Evolutionary conservation across 2,888 invertebrate genomes (phyloP).

Genomic region (Hypselothyrea guttata): DNA sequence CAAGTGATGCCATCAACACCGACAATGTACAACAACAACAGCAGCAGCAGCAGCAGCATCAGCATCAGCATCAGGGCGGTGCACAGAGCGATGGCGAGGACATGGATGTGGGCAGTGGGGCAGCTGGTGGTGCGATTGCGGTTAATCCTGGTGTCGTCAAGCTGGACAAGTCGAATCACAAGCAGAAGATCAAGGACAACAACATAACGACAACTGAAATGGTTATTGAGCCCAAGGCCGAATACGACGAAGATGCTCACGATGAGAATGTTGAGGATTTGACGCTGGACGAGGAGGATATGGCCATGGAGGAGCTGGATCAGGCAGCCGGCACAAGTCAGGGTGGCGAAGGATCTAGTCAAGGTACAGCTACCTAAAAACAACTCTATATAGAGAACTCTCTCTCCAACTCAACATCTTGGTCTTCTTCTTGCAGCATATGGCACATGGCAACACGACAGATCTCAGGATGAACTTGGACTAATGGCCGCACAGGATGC

Average conservation of each 20-base stretch:
- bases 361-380: slow-evolving; percentile 83
- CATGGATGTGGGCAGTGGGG: slow-evolving; percentile 53
- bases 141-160: slow-evolving; percentile 71
- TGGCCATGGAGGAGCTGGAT: slow-evolving; percentile 85
- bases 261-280: slow-evolving; percentile 92
- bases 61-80: slow-evolving; percentile 63
- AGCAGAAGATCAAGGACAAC: slow-evolving; percentile 77
- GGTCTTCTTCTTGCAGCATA: slow-evolving; percentile 85
- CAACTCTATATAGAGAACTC: background rate
- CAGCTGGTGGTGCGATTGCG: slow-evolving; percentile 48
- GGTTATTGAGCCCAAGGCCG: slow-evolving; percentile 88
- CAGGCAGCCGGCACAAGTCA: slow-evolving; percentile 87
- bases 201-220: slow-evolving; percentile 72
- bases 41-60: slow-evolving; percentile 62
- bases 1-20: slow-evolving; percentile 81
- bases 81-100: slow-evolving; percentile 70
- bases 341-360: slow-evolving; percentile 87
- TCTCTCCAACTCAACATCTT: background rate
- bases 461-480: slow-evolving; percentile 91
- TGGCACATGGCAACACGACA: slow-evolving; percentile 92
- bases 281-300: slow-evolving; percentile 91
- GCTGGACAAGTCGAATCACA: slow-evolving; percentile 80
- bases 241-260: slow-evolving; percentile 88
- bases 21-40: slow-evolving; percentile 76
- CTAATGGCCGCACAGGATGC: slow-evolving; percentile 90